phyloP scores from a whole-genome alignment of 2,888 invertebrate genomes.

The Lithophane semibrunnea region DNA sequence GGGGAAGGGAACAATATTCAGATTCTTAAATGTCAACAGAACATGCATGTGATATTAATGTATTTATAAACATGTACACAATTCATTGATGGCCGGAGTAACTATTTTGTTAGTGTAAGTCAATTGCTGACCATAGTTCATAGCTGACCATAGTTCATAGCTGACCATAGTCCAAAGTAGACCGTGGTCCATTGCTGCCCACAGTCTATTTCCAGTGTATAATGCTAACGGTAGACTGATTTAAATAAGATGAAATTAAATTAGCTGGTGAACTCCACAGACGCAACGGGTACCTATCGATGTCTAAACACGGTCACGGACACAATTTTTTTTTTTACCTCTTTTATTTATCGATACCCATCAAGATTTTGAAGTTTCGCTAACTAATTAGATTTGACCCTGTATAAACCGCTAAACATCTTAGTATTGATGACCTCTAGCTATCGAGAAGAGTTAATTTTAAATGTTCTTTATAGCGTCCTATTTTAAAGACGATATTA shows the following conservation, averaged over 20 bases:
- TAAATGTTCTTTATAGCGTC: not conserved
- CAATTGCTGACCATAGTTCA: not conserved
- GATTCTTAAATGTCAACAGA: slow-evolving; percentile 3
- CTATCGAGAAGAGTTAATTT: not conserved
- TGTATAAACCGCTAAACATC: not conserved
- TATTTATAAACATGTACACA: not conserved
- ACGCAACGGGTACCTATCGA: not conserved
- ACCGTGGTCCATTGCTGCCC: not conserved
- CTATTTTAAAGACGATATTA: not conserved
- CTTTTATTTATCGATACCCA: not conserved
- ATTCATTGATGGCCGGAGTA: not conserved
- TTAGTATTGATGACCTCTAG: not conserved
- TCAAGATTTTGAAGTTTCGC: not conserved
- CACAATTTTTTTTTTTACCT: not conserved
- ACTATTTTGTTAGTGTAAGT: not conserved
- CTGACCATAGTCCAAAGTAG: not conserved
- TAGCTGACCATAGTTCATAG: not conserved
- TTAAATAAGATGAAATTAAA: not conserved
- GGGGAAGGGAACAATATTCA: not conserved
- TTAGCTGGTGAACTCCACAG: not conserved
- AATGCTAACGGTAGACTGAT: not conserved
- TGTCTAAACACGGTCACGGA: not conserved
- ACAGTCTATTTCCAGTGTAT: not conserved
- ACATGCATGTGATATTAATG: not conserved
- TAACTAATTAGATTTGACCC: not conserved